phyloP scores from a whole-genome alignment of 2,888 invertebrate species.

The Euzophera pinguis region DNA sequence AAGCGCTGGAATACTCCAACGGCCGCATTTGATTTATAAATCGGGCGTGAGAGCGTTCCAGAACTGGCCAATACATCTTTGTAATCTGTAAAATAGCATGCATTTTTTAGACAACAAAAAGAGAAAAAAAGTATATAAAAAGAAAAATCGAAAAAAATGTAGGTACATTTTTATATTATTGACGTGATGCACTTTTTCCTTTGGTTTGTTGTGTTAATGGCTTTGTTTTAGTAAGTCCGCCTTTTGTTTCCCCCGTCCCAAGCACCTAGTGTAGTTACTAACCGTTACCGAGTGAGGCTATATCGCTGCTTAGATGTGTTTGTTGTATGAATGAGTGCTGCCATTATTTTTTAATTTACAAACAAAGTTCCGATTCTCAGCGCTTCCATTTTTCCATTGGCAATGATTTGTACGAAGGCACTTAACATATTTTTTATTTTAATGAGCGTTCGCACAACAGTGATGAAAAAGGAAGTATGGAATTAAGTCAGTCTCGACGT shows the following conservation, averaged over 20 bases:
- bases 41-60: conserved; percentile 64
- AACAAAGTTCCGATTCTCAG: conserved; percentile 13
- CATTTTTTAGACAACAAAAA: conserved; percentile 64
- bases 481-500: too few species aligned
- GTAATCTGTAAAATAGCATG: conserved; percentile 70
- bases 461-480: too few species aligned
- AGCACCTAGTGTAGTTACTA: conserved; percentile 56
- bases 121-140: conserved; percentile 40
- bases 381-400: conserved; percentile 25
- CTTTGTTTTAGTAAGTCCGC: conserved; percentile 71
- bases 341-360: conserved; percentile 11
- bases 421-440: too few species aligned
- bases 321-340: conserved; percentile 16
- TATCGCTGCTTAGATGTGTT: conserved; percentile 20
- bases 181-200: conserved; percentile 74
- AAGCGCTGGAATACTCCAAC: conserved; percentile 68
- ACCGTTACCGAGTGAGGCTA: conserved; percentile 24
- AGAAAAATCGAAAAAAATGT: conserved; percentile 51
- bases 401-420: conserved; percentile 1
- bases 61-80: conserved; percentile 44
- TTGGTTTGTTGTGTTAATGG: conserved; percentile 67
- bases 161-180: conserved; percentile 59
- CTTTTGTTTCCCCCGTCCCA: conserved; percentile 53
- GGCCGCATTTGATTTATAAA: conserved; percentile 29
- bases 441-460: too few species aligned